These are phyloP conservation scores for Notocelia uddmanniana DNA, from an alignment of 2,888 invertebrate genomes.

Conservation along the genomic window DNA sequence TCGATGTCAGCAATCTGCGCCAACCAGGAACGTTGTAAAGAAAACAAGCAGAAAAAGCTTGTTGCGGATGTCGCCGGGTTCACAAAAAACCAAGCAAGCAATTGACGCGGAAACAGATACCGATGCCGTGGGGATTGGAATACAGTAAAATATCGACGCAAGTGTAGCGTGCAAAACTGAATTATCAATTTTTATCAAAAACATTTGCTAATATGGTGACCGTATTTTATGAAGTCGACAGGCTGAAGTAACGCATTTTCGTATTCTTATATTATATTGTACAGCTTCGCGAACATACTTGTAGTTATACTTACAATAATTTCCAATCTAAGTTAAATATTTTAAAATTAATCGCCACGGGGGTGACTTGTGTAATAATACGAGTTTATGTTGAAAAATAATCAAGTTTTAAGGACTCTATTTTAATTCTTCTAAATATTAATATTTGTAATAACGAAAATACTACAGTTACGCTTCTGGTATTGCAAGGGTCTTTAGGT, in stretches of 20 bases:
- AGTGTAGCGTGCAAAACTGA: conserved; percentile 27
- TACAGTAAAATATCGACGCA: conserved; percentile 13
- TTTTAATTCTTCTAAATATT: too few relatives aligned
- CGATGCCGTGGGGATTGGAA: conserved; percentile 39
- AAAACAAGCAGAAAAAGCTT: conserved; percentile 59
- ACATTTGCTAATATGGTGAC: background rate
- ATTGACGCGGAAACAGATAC: conserved; percentile 60
- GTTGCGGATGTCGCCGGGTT: conserved; percentile 62
- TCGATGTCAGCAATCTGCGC: conserved; percentile 62
- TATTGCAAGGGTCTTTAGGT: too few relatives aligned
- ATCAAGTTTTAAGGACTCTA: too few relatives aligned
- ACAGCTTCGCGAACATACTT: background rate
- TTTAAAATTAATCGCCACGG: too few relatives aligned
- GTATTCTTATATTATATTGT: background rate
- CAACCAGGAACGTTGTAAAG: conserved; percentile 59
- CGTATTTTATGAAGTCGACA: background rate
- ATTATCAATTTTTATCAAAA: background rate
- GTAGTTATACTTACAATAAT: too few relatives aligned
- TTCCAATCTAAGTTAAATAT: too few relatives aligned
- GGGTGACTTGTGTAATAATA: too few relatives aligned
- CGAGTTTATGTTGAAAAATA: too few relatives aligned
- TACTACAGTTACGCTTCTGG: too few relatives aligned
- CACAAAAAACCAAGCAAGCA: conserved; percentile 55
- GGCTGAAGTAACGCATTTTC: background rate
- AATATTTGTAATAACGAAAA: too few relatives aligned